Evolutionary conservation across 2,797 vertebrate genomes (phyloP), one percentile per base, ranked within the genome.

Genomic region (Dendrocincla tyrannina): DNA sequence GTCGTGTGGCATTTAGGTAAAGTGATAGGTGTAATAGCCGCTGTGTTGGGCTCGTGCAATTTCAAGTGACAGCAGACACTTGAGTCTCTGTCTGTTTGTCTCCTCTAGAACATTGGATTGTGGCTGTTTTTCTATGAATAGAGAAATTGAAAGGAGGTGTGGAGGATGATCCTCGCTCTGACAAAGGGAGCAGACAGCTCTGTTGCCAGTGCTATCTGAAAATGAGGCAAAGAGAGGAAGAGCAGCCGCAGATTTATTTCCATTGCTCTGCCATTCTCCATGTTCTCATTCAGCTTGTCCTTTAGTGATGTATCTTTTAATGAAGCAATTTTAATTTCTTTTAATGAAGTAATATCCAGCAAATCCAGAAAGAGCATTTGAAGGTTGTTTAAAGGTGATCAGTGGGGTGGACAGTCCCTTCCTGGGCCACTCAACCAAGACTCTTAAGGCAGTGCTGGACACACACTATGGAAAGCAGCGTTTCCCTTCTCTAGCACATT

Each of bases 371-470:
- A 2, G 49, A 53, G 5, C 17, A 2, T 66, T 53, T 53, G 23
- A 42, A 58, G 14, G 11, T 56, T 7, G 2, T 70, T 79, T 85
- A 42, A 15, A 67, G 14, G 10, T 67, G 44, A 6, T 78, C 0
- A 0, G 13, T 46, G 53, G 28, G 8, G 5, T n/a, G 47, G 27
- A n/a, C 8, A 2, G 32, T 75, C 20, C 19, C 47, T 76, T 67
- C 1, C 5, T 0, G 0, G n/a, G 25, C 53, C 52, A 28, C 56
- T 85, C 53, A 75, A 0, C 25, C 0, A 5, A 68, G 49, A 55
- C 42, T 79, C 24, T 39, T 39, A 32, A 42, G 32, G 44, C 53
- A 44, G 32, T 20, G 10, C n/a, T 56, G 60, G 66, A 28, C 13
- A 5, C 15, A 10, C 0, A 1, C 22, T 63, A 25, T 55, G 59